These are phyloP conservation scores for Hyphantria cunea DNA, from an alignment of 1,140 invertebrate species.

Conservation along the genomic window DNA sequence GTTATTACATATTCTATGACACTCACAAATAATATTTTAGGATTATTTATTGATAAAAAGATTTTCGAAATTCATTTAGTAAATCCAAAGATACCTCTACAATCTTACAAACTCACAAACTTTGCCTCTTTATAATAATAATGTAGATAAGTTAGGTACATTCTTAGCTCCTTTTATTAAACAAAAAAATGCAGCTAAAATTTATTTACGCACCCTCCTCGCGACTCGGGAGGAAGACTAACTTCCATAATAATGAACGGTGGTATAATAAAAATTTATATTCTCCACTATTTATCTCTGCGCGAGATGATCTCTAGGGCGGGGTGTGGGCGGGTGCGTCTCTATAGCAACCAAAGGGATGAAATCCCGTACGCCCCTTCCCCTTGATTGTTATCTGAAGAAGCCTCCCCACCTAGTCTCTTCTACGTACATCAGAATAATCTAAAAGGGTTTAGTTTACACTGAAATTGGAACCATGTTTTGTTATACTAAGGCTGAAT, in stretches of 20 bases:
- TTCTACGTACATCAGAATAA: slow-evolving; percentile 66
- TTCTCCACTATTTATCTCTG: slow-evolving; percentile 64
- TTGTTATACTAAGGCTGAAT: slow-evolving; percentile 28
- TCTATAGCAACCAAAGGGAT: slow-evolving; percentile 61
- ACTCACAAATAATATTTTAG: too few species aligned
- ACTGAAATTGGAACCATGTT: slow-evolving; percentile 16
- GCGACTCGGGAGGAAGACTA: slow-evolving; percentile 57
- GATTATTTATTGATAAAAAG: too few species aligned
- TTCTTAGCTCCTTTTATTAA: too few species aligned
- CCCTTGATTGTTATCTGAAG: slow-evolving; percentile 77
- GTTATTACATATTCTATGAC: too few species aligned
- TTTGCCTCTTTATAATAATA: too few species aligned
- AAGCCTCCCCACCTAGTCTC: slow-evolving; percentile 66
- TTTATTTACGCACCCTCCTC: slow-evolving; percentile 46
- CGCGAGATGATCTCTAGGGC: slow-evolving; percentile 62
- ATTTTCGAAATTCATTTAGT: too few species aligned
- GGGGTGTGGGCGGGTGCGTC: slow-evolving; percentile 62
- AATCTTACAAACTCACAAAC: too few species aligned
- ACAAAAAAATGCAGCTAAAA: slow-evolving; percentile 49
- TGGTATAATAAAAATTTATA: slow-evolving; percentile 79
- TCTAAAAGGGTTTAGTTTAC: slow-evolving; percentile 69
- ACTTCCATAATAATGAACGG: slow-evolving; percentile 73
- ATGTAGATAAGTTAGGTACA: too few species aligned
- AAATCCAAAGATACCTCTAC: too few species aligned
- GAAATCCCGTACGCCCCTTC: slow-evolving; percentile 69